Evolutionary conservation across 2,888 invertebrate genomes (phyloP).

Genomic region (Tillus elongatus): DNA sequence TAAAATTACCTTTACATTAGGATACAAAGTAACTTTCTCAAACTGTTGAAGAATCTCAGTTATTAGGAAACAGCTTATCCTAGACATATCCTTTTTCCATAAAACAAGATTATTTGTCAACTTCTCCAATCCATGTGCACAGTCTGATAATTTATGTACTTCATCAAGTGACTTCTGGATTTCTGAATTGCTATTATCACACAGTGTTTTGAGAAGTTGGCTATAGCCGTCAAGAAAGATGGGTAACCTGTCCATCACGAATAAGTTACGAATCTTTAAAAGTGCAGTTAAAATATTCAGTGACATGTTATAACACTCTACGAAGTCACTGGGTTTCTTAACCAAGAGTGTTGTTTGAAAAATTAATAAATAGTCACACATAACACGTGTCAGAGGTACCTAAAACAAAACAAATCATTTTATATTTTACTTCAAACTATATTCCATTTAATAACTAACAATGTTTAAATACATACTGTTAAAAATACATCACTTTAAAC

Average conservation of each 20-base stretch:
- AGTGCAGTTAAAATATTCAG: slow-evolving; percentile 31
- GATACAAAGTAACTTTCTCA: slow-evolving; percentile 40
- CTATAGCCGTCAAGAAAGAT: slow-evolving; percentile 36
- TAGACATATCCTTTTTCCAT: slow-evolving; percentile 37
- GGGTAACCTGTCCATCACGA: slow-evolving; percentile 36
- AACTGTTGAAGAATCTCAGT: slow-evolving; percentile 43
- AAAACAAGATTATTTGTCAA: slow-evolving; percentile 34
- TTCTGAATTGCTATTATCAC: slow-evolving; percentile 29
- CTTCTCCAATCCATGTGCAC: slow-evolving; percentile 39
- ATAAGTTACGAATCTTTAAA: slow-evolving; percentile 31
- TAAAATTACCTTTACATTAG: slow-evolving; percentile 41
- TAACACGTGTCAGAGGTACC: slow-evolving; percentile 29
- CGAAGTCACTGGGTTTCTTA: slow-evolving; percentile 23
- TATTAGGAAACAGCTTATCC: slow-evolving; percentile 42
- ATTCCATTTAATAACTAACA: too few species aligned
- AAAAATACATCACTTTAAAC: too few species aligned
- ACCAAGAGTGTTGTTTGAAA: slow-evolving; percentile 24
- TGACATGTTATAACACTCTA: slow-evolving; percentile 23
- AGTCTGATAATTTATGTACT: slow-evolving; percentile 27
- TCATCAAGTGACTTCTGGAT: slow-evolving; percentile 15
- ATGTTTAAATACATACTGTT: too few species aligned
- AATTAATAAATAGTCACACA: slow-evolving; percentile 30
- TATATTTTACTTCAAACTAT: too few species aligned
- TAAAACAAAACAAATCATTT: too few species aligned
- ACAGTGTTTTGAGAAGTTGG: slow-evolving; percentile 29